A percentile compares a stretch with the other conserved stretches of the same genome.
phyloP scores from a whole-genome alignment of 1,140 invertebrate species.

The Druon quercuslanigerum region DNA sequence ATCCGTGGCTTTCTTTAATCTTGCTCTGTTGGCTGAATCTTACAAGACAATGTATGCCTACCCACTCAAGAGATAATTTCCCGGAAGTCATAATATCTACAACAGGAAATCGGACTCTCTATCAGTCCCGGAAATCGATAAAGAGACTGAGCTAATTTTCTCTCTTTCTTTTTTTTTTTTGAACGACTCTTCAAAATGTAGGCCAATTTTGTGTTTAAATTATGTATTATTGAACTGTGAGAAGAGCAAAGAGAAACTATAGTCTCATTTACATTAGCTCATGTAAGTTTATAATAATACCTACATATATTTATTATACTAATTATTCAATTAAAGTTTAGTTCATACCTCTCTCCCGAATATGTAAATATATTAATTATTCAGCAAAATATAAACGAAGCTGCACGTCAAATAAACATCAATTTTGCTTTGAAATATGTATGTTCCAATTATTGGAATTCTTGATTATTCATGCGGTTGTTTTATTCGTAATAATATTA shows the following conservation, averaged over 20 bases:
- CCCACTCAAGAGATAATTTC: conserved; percentile 10
- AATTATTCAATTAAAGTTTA: no score
- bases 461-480: no score
- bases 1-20: conserved; percentile 46
- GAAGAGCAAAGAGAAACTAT: background rate
- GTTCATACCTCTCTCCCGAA: no score
- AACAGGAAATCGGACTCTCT: conserved; percentile 5
- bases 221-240: background rate
- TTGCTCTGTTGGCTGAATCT: conserved; percentile 30
- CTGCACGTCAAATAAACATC: no score
- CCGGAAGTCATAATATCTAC: conserved; percentile 21
- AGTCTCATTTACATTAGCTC: no score
- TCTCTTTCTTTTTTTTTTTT: background rate
- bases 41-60: conserved; percentile 17
- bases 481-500: no score
- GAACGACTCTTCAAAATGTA: background rate
- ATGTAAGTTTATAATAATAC: no score
- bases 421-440: no score
- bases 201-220: background rate
- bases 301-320: no score
- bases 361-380: no score
- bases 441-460: no score
- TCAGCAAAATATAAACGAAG: no score
- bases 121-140: conserved; percentile 21
- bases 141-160: conserved; percentile 17